Conservation (phyloP, 2,888 invertebrate species). For the Bedellia somnulentella region DNA sequence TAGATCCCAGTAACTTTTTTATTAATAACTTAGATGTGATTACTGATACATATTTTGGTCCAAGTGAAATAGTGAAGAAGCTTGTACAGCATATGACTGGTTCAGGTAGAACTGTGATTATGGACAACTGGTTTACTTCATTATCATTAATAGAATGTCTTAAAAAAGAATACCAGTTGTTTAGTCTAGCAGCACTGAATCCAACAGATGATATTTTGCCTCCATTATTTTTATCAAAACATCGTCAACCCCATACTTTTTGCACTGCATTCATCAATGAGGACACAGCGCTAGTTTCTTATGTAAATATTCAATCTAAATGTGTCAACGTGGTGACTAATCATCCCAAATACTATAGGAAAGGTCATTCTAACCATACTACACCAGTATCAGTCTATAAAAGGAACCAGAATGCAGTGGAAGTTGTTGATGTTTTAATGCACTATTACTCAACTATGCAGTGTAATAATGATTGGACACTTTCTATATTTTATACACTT, state of each 20-base stretch:
- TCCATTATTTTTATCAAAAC: constrained; percentile 29
- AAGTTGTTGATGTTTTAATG: constrained; percentile 42
- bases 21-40: constrained; percentile 43
- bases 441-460: constrained; percentile 48
- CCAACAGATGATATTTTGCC: constrained; percentile 33
- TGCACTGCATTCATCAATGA: constrained; percentile 34
- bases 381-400: constrained; percentile 35
- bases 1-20: constrained; percentile 42
- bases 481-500: constrained; percentile 39
- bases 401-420: constrained; percentile 33
- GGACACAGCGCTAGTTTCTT: constrained; percentile 30
- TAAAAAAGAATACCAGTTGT: constrained; percentile 26
- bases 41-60: constrained; percentile 30
- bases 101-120: constrained; percentile 28
- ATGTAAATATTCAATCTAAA: constrained; percentile 26
- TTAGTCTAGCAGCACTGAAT: constrained; percentile 28
- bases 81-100: constrained; percentile 35
- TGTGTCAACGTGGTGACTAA: constrained; percentile 34
- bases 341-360: constrained; percentile 34
- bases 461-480: constrained; percentile 41
- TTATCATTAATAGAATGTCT: constrained; percentile 23
- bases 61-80: constrained; percentile 31
- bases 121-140: constrained; percentile 43
- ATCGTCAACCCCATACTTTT: constrained; percentile 24
- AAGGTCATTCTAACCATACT: constrained; percentile 20